Percentiles rank a stretch among this genome's conserved stretches.
phyloP scores from a whole-genome alignment of 2,113 vertebrate genomes.

The Procavia capensis region DNA sequence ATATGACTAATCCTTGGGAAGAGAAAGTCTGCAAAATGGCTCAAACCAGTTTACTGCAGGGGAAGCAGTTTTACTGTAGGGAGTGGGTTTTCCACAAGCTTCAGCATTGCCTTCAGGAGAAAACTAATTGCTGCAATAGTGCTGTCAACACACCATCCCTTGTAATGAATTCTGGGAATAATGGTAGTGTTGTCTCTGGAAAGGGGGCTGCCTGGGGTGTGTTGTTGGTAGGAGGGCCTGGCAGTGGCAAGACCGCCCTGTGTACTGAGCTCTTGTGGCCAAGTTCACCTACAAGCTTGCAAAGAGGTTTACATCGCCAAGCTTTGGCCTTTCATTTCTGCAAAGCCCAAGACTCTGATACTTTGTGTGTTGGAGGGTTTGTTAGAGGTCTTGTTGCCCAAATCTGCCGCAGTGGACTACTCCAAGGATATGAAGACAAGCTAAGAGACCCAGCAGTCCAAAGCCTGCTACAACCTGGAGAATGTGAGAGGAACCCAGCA shows the following conservation, averaged over 20 bases:
- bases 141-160: constrained; percentile 87
- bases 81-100: constrained; percentile 99
- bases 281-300: constrained; percentile 89
- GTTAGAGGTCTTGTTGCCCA: constrained; percentile 93
- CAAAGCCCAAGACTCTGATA: constrained; percentile 96
- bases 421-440: constrained; percentile 95
- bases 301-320: constrained; percentile 93
- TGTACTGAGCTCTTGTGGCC: constrained; percentile 98
- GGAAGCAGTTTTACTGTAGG: constrained; percentile 98
- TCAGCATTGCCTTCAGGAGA: constrained; percentile 99
- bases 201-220: constrained; percentile 95
- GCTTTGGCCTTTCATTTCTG: constrained; percentile 97
- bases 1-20: constrained; percentile 88
- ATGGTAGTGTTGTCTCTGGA: constrained; percentile 84
- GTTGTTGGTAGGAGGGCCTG: constrained; percentile 96
- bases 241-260: constrained; percentile 97
- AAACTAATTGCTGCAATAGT: constrained; percentile 89
- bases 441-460: constrained; percentile 94
- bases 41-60: constrained; percentile 97
- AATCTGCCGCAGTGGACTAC: constrained; percentile 91
- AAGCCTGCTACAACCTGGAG: constrained; percentile 92
- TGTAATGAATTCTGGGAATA: constrained; percentile 85
- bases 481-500: constrained; percentile 96
- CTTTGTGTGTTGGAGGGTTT: constrained; percentile 94
- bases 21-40: constrained; percentile 92